phyloP scores from a whole-genome alignment of 2,797 vertebrate species.

The Dryobates pubescens region DNA sequence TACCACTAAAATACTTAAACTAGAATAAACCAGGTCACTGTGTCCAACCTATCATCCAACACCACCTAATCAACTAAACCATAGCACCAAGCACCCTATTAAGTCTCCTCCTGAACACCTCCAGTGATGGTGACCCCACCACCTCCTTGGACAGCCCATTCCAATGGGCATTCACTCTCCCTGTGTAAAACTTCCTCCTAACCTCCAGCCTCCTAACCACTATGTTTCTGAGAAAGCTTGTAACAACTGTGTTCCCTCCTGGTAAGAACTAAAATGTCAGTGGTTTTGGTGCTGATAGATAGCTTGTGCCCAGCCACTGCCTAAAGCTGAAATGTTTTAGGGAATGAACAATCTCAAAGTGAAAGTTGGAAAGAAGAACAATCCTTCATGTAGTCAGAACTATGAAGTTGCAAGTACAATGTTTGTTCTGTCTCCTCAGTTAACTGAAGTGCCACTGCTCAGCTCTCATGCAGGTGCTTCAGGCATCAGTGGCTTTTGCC shows the following conservation, averaged over 20 bases:
- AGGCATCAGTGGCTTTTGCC: constrained; percentile 1
- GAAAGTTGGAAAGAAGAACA: not conserved
- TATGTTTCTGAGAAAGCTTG: not conserved
- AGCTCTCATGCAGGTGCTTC: not conserved
- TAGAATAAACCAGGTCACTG: no score
- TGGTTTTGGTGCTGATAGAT: not conserved
- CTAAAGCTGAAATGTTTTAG: not conserved
- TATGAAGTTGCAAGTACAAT: not conserved
- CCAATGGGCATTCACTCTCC: no score
- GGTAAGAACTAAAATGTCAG: not conserved
- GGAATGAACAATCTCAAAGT: not conserved
- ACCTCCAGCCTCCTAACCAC: no score
- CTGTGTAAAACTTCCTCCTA: no score
- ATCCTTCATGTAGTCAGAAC: not conserved
- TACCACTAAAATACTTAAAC: not conserved
- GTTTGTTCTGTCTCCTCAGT: not conserved
- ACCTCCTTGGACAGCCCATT: no score
- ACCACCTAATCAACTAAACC: no score
- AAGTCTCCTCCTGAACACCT: no score
- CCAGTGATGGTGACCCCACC: no score
- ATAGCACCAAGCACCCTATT: no score
- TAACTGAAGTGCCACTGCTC: not conserved
- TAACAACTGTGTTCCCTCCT: not conserved
- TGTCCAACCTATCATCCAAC: no score
- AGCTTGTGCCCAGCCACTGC: not conserved